These are phyloP conservation scores for Hydrolagus colliei DNA, from an alignment of 2,797 vertebrate species.

Conservation along the genomic window DNA sequence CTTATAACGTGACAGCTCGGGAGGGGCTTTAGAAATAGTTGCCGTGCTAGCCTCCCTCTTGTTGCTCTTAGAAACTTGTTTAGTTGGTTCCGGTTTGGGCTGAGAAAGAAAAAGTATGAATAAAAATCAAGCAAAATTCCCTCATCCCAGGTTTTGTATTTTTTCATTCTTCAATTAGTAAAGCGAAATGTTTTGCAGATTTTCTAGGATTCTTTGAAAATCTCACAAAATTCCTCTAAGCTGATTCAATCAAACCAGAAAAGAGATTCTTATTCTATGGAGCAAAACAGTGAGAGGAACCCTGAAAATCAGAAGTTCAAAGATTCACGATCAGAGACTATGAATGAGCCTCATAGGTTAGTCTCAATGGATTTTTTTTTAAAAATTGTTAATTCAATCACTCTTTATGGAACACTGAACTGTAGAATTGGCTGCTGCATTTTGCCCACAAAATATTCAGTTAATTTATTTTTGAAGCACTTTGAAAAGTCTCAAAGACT, in stretches of 20 bases:
- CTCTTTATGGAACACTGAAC: no score
- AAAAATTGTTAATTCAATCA: no score
- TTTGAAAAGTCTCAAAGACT: no score
- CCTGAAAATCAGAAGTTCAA: no score
- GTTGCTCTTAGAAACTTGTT: neutral
- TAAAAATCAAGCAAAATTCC: neutral
- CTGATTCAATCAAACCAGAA: neutral
- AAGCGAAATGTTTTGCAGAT: no score
- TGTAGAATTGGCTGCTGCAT: no score
- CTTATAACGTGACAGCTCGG: neutral
- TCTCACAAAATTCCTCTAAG: neutral
- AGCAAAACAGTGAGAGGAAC: neutral
- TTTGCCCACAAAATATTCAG: no score
- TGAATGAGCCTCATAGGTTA: no score
- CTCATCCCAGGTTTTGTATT: neutral
- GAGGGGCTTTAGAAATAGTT: conserved; percentile 42
- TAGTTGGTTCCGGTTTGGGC: neutral
- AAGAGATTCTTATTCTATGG: neutral
- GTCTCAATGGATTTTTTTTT: no score
- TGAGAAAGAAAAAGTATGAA: conserved; percentile 1
- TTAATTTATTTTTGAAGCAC: no score
- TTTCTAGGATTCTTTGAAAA: neutral
- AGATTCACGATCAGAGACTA: no score
- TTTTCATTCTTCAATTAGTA: no score
- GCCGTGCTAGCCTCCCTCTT: conserved; percentile 39